phyloP scores from a whole-genome alignment of 2,113 vertebrate genomes.

The Heteronetta atricapilla region DNA sequence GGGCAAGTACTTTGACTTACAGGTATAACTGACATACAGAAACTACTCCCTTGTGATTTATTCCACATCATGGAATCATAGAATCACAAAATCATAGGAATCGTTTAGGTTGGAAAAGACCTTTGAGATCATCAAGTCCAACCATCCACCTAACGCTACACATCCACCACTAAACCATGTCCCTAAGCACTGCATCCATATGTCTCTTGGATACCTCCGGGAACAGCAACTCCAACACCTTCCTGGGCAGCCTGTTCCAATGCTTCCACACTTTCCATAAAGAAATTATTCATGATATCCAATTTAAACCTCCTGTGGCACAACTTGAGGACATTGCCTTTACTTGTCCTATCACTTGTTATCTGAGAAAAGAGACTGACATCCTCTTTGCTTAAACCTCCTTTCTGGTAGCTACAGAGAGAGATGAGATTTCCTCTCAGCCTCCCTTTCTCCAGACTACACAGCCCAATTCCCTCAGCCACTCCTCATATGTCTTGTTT shows the following conservation, averaged over 20 bases:
- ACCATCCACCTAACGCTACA: neutral
- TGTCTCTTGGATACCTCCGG: neutral
- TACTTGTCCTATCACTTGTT: neutral
- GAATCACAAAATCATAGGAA: neutral
- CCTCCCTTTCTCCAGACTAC: neutral
- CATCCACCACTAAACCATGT: neutral
- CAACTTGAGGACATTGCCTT: neutral
- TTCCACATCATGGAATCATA: neutral
- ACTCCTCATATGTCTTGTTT: neutral
- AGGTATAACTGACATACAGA: neutral
- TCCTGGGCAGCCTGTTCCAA: neutral
- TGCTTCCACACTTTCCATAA: neutral
- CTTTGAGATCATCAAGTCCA: neutral
- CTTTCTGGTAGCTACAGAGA: neutral
- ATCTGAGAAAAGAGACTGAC: neutral
- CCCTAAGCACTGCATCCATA: neutral
- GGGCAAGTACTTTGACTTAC: neutral
- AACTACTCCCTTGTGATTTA: neutral
- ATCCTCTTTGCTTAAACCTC: neutral
- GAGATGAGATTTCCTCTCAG: neutral
- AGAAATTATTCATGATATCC: neutral
- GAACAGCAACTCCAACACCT: neutral
- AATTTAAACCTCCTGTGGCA: neutral
- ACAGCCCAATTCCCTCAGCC: neutral
- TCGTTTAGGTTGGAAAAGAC: neutral